Conservation (phyloP, 1,140 invertebrate species). For the Procambarus clarkii region DNA sequence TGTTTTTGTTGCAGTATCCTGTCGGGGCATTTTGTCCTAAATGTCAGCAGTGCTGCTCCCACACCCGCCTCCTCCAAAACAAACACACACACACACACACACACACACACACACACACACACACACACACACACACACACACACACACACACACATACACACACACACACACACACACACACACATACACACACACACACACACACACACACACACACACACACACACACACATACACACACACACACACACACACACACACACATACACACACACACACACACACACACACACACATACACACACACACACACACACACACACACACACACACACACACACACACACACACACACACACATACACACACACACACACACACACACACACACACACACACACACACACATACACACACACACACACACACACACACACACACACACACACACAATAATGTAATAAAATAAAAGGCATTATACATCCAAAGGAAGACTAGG, state of each 20-base stretch:
- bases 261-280: slow-evolving; percentile 18
- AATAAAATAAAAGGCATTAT: neutral
- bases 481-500: neutral
- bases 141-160: slow-evolving; percentile 25
- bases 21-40: no score
- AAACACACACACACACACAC: slow-evolving; percentile 31
- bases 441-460: neutral
- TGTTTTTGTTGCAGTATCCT: no score
- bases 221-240: slow-evolving; percentile 3
- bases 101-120: slow-evolving; percentile 4
- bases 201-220: slow-evolving; percentile 23
- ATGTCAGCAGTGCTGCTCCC: no score
- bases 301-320: slow-evolving; percentile 14
- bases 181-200: slow-evolving; percentile 35
- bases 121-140: slow-evolving; percentile 8
- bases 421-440: slow-evolving; percentile 9
- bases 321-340: slow-evolving; percentile 17
- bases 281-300: slow-evolving; percentile 17
- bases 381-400: slow-evolving; percentile 20
- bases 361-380: slow-evolving; percentile 17
- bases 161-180: slow-evolving; percentile 36
- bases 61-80: neutral
- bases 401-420: slow-evolving; percentile 18
- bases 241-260: slow-evolving; percentile 17
- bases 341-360: slow-evolving; percentile 20